Percentiles rank a stretch among this genome's conserved stretches.
These are phyloP conservation scores for Rhagonycha lutea DNA, from an alignment of 2,888 invertebrate genomes.

Conservation along the genomic window DNA sequence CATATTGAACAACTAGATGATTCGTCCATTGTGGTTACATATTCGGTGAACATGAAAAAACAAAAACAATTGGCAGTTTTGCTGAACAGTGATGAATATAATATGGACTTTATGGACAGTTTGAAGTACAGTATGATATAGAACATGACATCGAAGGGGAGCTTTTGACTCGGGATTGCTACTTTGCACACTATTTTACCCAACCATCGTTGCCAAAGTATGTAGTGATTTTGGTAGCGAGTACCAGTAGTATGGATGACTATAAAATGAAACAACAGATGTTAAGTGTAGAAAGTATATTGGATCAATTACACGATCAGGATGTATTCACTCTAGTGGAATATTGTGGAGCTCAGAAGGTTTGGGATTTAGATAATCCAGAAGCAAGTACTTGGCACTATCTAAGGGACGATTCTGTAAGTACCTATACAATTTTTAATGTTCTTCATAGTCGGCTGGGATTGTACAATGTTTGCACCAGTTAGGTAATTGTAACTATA, in stretches of 20 bases:
- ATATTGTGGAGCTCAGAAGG: constrained; percentile 60
- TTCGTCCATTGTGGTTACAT: constrained; percentile 55
- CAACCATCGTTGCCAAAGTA: constrained; percentile 67
- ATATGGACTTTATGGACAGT: constrained; percentile 64
- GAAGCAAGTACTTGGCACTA: constrained; percentile 44
- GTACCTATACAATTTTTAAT: too few species aligned
- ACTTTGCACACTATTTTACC: constrained; percentile 77
- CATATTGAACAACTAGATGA: constrained; percentile 40
- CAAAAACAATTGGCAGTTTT: constrained; percentile 60
- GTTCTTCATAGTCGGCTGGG: too few species aligned
- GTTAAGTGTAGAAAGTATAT: constrained; percentile 69
- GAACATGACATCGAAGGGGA: constrained; percentile 64
- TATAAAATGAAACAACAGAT: constrained; percentile 67
- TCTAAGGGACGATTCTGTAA: neutral
- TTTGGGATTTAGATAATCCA: constrained; percentile 60
- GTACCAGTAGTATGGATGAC: constrained; percentile 77
- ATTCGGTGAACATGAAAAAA: constrained; percentile 62
- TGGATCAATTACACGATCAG: constrained; percentile 63
- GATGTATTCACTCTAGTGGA: constrained; percentile 72
- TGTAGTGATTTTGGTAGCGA: constrained; percentile 71
- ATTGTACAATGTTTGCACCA: too few species aligned
- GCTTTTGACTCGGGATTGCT: constrained; percentile 67
- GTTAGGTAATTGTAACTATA: too few species aligned
- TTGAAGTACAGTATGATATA: constrained; percentile 72
- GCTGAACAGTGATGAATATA: constrained; percentile 43